Base-by-base conservation (phyloP, 1,140 invertebrate species). In the Schlechtendalia chinensis region DNA sequence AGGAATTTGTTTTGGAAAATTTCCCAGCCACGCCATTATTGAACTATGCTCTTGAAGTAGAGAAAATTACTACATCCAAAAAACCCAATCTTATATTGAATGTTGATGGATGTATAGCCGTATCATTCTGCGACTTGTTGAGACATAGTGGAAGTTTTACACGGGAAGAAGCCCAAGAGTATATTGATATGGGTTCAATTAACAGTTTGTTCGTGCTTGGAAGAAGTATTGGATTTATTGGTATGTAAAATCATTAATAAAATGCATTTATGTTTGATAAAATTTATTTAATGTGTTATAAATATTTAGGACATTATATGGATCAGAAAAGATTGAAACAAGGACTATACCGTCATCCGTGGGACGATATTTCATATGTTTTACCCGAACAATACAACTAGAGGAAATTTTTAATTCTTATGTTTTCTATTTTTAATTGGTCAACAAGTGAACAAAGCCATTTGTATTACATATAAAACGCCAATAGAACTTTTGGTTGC, bases 361-460 rank as follows among this genome's bases (percentile, higher is more conserved):
- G 98, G 98, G 98, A 99, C 86, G 98, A 99, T 86, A 99, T 99
- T 87, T 97, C 95, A 8, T 99, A 99, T 86, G 95, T 99, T 84
- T 90, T 98, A 84, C 94, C 94, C 2, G 95, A 96, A 83, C 90
- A 91, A 84, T 91, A 91, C 83, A 85, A 87, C 74, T 86, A 82
- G 83, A 81, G 16, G 14, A 45, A 17, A 45, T 77, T 63, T 79
- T 63, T 47, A 29, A 24, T 39, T 39, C 32, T 27, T 63, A 63
- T 63, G 63, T 61, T 50, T 79, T 79, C 50, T 63, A 79, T 61
- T 79, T 53, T 77, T 59, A 61, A 63, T 45, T 50, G 75, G 75
- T 59, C 45, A 24, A 79, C 75, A 79, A 79, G 45, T 79, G 75
- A 79, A 63, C 75, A 79, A 77, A 79, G 4, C 58, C 58, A 58